phyloP scores from a whole-genome alignment of 1,140 invertebrate genomes.

The Plodia interpunctella region DNA sequence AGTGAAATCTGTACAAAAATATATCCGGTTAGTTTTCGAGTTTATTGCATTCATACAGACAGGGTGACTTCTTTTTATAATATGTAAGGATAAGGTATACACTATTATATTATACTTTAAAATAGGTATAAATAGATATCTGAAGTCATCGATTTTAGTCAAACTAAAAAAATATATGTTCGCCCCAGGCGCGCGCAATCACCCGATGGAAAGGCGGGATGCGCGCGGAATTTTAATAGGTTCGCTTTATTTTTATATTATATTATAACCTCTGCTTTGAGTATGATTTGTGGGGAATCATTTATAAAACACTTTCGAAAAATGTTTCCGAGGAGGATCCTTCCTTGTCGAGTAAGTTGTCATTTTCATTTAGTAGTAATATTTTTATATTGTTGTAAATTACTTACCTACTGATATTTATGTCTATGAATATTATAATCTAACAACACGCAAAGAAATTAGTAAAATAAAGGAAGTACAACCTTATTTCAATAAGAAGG shows the following conservation, averaged over 20 bases:
- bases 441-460: too few species aligned
- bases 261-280: conserved; percentile 30
- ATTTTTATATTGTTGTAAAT: not conserved
- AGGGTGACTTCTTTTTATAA: too few species aligned
- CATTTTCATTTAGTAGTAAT: not conserved
- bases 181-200: conserved; percentile 37
- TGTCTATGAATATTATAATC: too few species aligned
- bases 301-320: not conserved
- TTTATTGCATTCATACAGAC: too few species aligned
- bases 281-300: conserved; percentile 27
- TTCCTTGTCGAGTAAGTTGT: not conserved
- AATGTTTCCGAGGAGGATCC: not conserved
- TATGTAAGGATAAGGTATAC: too few species aligned
- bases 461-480: too few species aligned
- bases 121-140: conserved; percentile 28
- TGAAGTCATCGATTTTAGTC: conserved; percentile 2
- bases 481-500: too few species aligned
- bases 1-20: too few species aligned
- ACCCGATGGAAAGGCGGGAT: conserved; percentile 37
- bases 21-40: too few species aligned
- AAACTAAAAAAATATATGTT: conserved; percentile 15
- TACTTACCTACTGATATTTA: too few species aligned
- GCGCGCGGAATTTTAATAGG: conserved; percentile 47
- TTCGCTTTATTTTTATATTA: conserved; percentile 24
- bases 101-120: too few species aligned